These are phyloP conservation scores for Luscinia luscinia DNA, from an alignment of 2,797 vertebrate genomes.

Conservation along the genomic window DNA sequence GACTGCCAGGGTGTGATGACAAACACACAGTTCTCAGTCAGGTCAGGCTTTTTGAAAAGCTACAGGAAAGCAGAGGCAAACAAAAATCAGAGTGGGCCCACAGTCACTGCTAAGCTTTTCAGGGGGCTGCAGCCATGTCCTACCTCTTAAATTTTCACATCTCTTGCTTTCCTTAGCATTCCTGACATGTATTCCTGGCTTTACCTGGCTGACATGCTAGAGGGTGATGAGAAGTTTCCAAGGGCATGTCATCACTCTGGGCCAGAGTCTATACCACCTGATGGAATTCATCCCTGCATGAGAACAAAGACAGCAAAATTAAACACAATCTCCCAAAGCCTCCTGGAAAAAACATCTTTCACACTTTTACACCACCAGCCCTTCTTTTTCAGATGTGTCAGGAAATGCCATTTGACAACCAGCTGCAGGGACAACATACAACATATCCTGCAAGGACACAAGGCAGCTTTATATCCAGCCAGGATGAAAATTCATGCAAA, in stretches of 20 bases:
- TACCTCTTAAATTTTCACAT: background rate
- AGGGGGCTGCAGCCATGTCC: background rate
- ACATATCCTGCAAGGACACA: background rate
- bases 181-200: background rate
- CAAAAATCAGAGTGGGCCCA: background rate
- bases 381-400: background rate
- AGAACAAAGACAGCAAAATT: background rate
- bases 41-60: background rate
- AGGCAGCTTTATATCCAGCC: background rate
- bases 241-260: background rate
- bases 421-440: background rate
- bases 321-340: background rate
- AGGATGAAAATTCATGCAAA: background rate
- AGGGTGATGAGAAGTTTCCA: background rate
- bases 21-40: background rate
- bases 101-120: background rate
- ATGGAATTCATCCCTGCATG: background rate
- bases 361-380: background rate
- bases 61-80: background rate
- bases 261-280: background rate
- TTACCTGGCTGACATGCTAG: background rate
- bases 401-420: background rate
- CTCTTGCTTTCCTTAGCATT: background rate
- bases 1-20: background rate
- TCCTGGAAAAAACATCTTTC: background rate